A percentile compares a stretch with the other conserved stretches of the same genome.
Evolutionary conservation across 1,140 invertebrate species (phyloP).

Genomic region (Lepidostoma basale): DNA sequence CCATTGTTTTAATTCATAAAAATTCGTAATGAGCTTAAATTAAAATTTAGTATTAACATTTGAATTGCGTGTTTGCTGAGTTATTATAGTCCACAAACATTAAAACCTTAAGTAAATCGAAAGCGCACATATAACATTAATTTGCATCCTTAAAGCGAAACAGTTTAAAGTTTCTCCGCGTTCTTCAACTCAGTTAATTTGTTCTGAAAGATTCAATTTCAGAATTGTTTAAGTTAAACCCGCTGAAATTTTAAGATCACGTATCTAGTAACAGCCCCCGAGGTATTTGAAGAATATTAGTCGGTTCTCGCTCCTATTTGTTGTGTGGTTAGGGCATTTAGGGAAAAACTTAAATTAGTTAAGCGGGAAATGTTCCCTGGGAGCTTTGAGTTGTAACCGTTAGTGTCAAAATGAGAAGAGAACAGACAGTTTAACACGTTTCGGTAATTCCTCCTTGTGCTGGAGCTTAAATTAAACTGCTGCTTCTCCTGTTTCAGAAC

Average conservation of each 20-base stretch:
- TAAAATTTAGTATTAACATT: too few relatives aligned
- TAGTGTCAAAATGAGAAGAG: slow-evolving; percentile 2
- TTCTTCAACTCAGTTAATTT: slow-evolving; percentile 4
- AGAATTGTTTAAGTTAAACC: slow-evolving; percentile 13
- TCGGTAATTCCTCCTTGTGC: not conserved
- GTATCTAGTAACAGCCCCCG: slow-evolving; percentile 12
- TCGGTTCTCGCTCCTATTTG: slow-evolving; percentile 24
- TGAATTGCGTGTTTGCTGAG: too few relatives aligned
- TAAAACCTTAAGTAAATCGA: too few relatives aligned
- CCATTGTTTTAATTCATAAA: too few relatives aligned
- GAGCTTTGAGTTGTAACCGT: not conserved
- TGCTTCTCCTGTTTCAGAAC: not conserved
- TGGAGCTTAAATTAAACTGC: not conserved
- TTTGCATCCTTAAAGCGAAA: too few relatives aligned
- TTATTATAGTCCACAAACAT: too few relatives aligned
- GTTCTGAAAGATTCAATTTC: slow-evolving; percentile 28
- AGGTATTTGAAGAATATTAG: slow-evolving; percentile 28
- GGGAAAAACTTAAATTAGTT: slow-evolving; percentile 42
- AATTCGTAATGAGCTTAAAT: too few relatives aligned
- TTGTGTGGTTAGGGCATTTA: slow-evolving; percentile 28
- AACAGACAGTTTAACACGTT: slow-evolving; percentile 19
- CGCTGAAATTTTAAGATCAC: slow-evolving; percentile 17
- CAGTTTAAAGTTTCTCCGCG: slow-evolving; percentile 10
- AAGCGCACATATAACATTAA: too few relatives aligned
- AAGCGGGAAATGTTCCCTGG: slow-evolving; percentile 7